Base-by-base conservation (phyloP, 2,113 vertebrate genomes). In the Oncorhynchus tshawytscha region DNA sequence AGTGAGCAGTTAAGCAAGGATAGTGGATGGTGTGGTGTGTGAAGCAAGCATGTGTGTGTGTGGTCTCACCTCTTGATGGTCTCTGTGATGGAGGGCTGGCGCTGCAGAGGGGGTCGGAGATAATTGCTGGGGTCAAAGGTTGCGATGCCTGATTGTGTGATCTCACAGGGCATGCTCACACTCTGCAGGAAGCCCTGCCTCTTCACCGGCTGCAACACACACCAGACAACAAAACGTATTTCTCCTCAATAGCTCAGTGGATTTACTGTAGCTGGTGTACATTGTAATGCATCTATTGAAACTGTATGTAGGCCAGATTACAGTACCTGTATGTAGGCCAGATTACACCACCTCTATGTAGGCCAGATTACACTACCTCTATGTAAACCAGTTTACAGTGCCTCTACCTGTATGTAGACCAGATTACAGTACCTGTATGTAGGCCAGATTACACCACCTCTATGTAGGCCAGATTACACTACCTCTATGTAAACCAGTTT, bases 41-140 rank as follows among this genome's bases (percentile, higher is more conserved):
- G 27, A 45, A 12, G 9, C 39, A 45, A 16, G 39, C n/a, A 51
- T 20, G 49, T 74, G 64, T 74, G 7, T 71, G 27, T 72, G 62
- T 70, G 25, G 25, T 80, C 73, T 84, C 84, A 99, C 97, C 96
- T 97, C 89, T 92, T 96, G 90, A 99, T 97, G 82, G 96, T 96
- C 90, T 97, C 95, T 5, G 96, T 96, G 90, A 98, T 94, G 48
- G 97, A 98, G n/a, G 93, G 94, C 86, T 95, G 91, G 51, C 95
- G 93, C 75, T 96, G 95, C 45, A 93, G 85, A 20, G 81, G 91
- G 0, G 93, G 92, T 80, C 96, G 93, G 81, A 95, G 88, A 5
- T 73, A 88, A 71, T 93, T 94, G 1, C 90, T 85, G 62, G 92
- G 92, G 7, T 91, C 82, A 70, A 71, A 72, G 84, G 86, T 84